A percentile compares a stretch with the other conserved stretches of the same genome.
phyloP scores from a whole-genome alignment of 2,113 vertebrate species.

The Dissostichus mawsoni region DNA sequence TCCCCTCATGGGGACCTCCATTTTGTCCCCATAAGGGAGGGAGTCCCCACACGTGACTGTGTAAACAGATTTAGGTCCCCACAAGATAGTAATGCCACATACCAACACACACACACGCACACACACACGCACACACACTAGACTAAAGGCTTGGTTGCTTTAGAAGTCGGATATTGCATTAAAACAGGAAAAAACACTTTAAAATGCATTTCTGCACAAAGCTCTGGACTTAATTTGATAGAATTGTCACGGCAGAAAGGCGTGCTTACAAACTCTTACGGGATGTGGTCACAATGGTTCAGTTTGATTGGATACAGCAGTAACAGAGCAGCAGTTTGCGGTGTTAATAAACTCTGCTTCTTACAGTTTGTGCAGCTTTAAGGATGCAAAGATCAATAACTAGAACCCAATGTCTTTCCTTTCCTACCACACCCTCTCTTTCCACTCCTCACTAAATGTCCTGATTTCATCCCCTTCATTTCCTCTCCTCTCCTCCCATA shows the following conservation, averaged over 20 bases:
- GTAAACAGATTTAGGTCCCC: no score
- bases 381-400: neutral
- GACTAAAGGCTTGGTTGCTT: no score
- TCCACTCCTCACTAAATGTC: neutral
- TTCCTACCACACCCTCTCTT: neutral
- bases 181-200: neutral
- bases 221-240: neutral
- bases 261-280: conserved; percentile 10
- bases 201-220: neutral
- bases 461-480: neutral
- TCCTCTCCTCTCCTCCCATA: conserved; percentile 1
- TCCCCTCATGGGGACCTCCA: no score
- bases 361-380: neutral
- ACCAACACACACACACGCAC: no score
- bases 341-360: conserved; percentile 20
- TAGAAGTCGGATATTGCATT: neutral
- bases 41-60: no score
- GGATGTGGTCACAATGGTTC: conserved; percentile 50
- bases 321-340: conserved; percentile 47
- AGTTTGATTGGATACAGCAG: conserved; percentile 21
- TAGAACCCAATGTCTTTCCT: neutral
- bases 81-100: no score
- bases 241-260: conserved; percentile 3
- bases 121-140: no score
- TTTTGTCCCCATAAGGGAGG: no score